A percentile compares a stretch with the other conserved stretches of the same genome.
Evolutionary conservation across 2,888 invertebrate genomes (phyloP).

Genomic region (Tribolium freemani): DNA sequence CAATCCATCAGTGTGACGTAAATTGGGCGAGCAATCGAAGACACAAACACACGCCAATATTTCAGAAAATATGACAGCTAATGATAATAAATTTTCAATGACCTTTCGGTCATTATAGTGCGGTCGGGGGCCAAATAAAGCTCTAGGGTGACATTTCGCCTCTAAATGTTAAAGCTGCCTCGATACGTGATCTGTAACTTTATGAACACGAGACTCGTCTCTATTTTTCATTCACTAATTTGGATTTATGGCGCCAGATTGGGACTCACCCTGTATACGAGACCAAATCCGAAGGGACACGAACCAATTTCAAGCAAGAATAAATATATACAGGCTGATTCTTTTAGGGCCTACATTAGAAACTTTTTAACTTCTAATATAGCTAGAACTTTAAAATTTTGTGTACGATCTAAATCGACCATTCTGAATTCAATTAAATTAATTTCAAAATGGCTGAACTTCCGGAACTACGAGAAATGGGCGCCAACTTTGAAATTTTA

Average conservation of each 20-base stretch:
- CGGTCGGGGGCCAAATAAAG: slow-evolving; percentile 53
- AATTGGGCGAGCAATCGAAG: slow-evolving; percentile 37
- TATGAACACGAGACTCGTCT: slow-evolving; percentile 61
- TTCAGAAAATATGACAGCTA: slow-evolving; percentile 52
- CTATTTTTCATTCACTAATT: slow-evolving; percentile 63
- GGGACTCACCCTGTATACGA: slow-evolving; percentile 20
- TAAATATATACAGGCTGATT: no score
- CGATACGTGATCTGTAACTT: slow-evolving; percentile 66
- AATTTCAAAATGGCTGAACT: no score
- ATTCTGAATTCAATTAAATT: no score
- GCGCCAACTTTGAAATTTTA: no score
- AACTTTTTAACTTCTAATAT: no score
- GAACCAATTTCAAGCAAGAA: not conserved
- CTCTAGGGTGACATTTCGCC: slow-evolving; percentile 64
- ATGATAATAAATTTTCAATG: slow-evolving; percentile 58
- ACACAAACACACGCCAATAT: slow-evolving; percentile 19
- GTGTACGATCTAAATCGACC: no score
- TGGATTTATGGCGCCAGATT: slow-evolving; percentile 56
- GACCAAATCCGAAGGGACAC: not conserved
- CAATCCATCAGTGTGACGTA: slow-evolving; percentile 40
- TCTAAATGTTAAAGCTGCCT: slow-evolving; percentile 64
- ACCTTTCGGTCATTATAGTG: slow-evolving; percentile 56
- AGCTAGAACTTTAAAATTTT: no score
- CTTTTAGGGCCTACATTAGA: no score
- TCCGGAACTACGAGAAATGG: no score